Percentiles rank a stretch among this genome's conserved stretches.
phyloP scores from a whole-genome alignment of 2,113 vertebrate species.

The Ailuropoda melanoleuca region DNA sequence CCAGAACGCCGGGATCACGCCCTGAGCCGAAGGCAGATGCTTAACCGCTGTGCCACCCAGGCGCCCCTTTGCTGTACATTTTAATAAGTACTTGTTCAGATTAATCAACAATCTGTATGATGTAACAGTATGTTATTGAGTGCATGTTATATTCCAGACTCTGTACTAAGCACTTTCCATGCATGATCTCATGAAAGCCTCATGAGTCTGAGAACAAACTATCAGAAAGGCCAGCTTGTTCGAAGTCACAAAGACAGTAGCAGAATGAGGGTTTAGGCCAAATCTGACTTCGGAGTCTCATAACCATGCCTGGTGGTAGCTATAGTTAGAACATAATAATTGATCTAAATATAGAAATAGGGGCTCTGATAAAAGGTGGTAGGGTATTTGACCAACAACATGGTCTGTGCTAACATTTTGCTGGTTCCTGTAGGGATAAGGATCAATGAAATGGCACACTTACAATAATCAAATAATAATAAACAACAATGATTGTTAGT shows the following conservation, averaged over 20 bases:
- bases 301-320: background rate
- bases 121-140: background rate
- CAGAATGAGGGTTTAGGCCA: constrained; percentile 3
- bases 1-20: too few species aligned
- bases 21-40: too few species aligned
- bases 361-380: background rate
- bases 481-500: too few species aligned
- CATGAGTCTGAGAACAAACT: background rate
- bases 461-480: too few species aligned
- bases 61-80: background rate
- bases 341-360: background rate
- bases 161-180: background rate
- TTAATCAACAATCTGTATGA: background rate
- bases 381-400: background rate
- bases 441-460: background rate
- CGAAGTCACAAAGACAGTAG: background rate
- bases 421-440: background rate
- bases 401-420: background rate
- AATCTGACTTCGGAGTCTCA: constrained; percentile 1
- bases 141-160: background rate
- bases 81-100: background rate
- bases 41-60: too few species aligned
- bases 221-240: background rate
- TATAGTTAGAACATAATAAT: constrained; percentile 15
- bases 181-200: background rate